Conservation (phyloP, 2,888 invertebrate species). For the Euplagia quadripunctaria region DNA sequence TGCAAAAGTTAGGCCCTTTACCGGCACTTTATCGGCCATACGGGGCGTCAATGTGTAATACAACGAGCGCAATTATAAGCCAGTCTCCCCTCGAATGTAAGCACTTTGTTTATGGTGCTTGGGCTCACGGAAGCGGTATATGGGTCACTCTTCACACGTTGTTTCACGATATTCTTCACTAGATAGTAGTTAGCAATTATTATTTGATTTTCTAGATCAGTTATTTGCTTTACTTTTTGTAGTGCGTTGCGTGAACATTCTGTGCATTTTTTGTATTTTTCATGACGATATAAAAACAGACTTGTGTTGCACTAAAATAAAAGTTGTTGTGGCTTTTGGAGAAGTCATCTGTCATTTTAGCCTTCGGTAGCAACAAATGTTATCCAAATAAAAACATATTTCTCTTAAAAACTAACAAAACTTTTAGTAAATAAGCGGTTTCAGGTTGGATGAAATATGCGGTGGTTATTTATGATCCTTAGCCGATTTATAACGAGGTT, state of each 20-base stretch:
- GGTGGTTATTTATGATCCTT: background rate
- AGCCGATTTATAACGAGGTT: background rate
- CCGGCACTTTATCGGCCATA: conserved; percentile 23
- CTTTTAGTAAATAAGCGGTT: too few relatives aligned
- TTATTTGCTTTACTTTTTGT: conserved; percentile 9
- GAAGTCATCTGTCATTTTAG: background rate
- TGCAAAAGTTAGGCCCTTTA: conserved; percentile 20
- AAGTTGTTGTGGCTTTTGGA: too few relatives aligned
- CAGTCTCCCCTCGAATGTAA: conserved; percentile 33
- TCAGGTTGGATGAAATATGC: background rate
- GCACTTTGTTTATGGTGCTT: conserved; percentile 47
- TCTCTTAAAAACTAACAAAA: too few relatives aligned
- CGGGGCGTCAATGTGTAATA: conserved; percentile 35
- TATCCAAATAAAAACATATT: too few relatives aligned
- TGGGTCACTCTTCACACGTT: conserved; percentile 55
- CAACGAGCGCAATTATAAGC: conserved; percentile 41
- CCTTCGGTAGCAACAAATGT: background rate
- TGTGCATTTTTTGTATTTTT: background rate
- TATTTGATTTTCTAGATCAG: conserved; percentile 28
- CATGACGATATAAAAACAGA: background rate
- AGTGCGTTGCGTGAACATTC: background rate
- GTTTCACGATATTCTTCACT: conserved; percentile 31
- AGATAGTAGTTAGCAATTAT: conserved; percentile 31
- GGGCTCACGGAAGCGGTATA: conserved; percentile 48
- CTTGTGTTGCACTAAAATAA: too few relatives aligned